Percentiles rank a stretch among this genome's conserved stretches.
These are phyloP conservation scores for Marcusenius ussheri DNA, from an alignment of 2,113 vertebrate genomes.

Conservation along the genomic window DNA sequence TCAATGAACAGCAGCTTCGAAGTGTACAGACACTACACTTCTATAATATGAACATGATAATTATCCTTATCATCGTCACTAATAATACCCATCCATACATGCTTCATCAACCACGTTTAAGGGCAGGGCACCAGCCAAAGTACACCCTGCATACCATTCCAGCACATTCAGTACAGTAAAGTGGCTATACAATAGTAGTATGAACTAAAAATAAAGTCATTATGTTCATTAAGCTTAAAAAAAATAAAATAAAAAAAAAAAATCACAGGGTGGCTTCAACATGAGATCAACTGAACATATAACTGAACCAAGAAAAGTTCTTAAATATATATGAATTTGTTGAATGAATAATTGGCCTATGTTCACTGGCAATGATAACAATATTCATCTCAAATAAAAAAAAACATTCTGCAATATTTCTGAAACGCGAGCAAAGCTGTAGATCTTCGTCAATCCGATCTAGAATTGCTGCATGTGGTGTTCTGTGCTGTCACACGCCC, in stretches of 20 bases:
- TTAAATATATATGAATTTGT: not conserved
- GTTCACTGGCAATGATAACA: not conserved
- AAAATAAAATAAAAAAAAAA: not conserved
- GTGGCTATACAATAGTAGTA: not conserved
- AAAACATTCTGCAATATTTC: not conserved
- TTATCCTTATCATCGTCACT: not conserved
- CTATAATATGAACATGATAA: not conserved
- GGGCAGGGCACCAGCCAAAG: not conserved
- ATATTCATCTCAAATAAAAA: not conserved
- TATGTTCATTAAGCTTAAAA: not conserved
- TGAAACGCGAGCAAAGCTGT: not conserved
- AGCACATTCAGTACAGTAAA: not conserved
- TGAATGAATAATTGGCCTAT: not conserved
- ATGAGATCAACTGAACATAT: not conserved
- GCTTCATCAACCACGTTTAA: not conserved
- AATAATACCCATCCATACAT: not conserved
- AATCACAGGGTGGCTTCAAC: not conserved
- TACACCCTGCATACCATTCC: not conserved
- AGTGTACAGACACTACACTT: not conserved
- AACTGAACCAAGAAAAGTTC: not conserved
- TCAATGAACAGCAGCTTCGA: not conserved
- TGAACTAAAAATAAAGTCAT: not conserved
- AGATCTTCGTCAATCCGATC: not conserved
- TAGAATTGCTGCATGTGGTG: not conserved
- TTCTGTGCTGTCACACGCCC: not conserved